Evolutionary conservation across 2,888 invertebrate genomes (phyloP).

Genomic region (Crematogaster levior): DNA sequence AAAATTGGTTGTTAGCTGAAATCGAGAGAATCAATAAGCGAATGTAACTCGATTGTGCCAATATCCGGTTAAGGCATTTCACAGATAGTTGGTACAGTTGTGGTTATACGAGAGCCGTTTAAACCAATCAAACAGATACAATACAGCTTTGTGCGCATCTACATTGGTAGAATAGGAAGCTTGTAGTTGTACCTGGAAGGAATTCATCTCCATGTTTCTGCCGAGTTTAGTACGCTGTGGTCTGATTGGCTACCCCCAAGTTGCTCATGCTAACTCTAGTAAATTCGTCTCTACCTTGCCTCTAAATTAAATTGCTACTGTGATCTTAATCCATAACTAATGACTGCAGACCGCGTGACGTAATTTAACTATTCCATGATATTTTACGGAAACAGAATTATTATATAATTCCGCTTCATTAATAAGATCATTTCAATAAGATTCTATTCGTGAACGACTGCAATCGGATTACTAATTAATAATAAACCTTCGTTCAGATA

Average conservation of each 20-base stretch:
- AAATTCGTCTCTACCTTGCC: slow-evolving; percentile 55
- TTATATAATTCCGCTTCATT: slow-evolving; percentile 24
- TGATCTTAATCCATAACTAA: slow-evolving; percentile 69
- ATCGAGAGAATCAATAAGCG: slow-evolving; percentile 55
- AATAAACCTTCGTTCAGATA: background rate
- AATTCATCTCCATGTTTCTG: slow-evolving; percentile 66
- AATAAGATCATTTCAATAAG: slow-evolving; percentile 14
- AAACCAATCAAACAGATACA: slow-evolving; percentile 69
- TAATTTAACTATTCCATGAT: slow-evolving; percentile 25
- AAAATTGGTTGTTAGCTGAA: background rate
- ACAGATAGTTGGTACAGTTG: slow-evolving; percentile 68
- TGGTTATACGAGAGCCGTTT: slow-evolving; percentile 69
- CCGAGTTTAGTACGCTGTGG: slow-evolving; percentile 55
- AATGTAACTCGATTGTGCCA: slow-evolving; percentile 58
- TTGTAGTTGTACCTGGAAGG: slow-evolving; percentile 63
- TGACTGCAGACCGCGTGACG: slow-evolving; percentile 17
- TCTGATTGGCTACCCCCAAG: slow-evolving; percentile 62
- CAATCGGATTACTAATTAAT: slow-evolving; percentile 23
- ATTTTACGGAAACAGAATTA: slow-evolving; percentile 32
- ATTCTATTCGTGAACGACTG: background rate
- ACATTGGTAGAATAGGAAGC: slow-evolving; percentile 58
- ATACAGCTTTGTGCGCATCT: slow-evolving; percentile 53
- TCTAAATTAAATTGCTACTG: slow-evolving; percentile 44
- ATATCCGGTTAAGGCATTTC: slow-evolving; percentile 69
- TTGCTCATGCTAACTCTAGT: slow-evolving; percentile 55